A percentile compares a stretch with the other conserved stretches of the same genome.
Conservation (phyloP, 2,888 invertebrate species). For the Orgyia antiqua region DNA sequence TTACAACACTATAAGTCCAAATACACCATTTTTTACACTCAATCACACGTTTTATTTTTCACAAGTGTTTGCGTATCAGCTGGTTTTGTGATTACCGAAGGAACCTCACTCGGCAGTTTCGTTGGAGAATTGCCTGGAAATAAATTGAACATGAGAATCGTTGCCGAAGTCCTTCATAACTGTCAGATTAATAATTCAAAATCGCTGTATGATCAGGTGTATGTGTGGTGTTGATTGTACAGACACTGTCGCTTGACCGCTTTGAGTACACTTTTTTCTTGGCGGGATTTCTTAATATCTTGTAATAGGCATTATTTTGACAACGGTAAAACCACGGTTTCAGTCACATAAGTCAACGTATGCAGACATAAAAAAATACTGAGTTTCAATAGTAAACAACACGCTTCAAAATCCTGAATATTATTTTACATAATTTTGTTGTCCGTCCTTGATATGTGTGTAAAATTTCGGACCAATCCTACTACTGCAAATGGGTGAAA, state of each 20-base stretch:
- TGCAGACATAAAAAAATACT: too few species aligned
- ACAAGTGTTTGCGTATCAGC: conserved; percentile 38
- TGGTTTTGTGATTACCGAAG: conserved; percentile 37
- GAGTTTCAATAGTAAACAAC: too few species aligned
- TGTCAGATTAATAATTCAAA: too few species aligned
- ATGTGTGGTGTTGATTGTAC: neutral
- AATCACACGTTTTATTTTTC: conserved; percentile 38
- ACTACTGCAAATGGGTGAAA: too few species aligned
- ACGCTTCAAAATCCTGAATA: too few species aligned
- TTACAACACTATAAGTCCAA: neutral
- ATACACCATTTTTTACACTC: conserved; percentile 17
- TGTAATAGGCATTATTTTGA: too few species aligned
- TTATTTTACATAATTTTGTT: too few species aligned
- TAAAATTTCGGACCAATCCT: too few species aligned
- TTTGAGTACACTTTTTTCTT: neutral
- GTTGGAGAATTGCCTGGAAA: conserved; percentile 40
- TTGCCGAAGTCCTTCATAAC: neutral
- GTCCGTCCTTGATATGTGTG: too few species aligned
- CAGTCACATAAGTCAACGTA: too few species aligned
- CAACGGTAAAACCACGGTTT: too few species aligned
- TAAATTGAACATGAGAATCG: neutral
- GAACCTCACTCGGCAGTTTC: conserved; percentile 38
- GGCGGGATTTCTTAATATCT: too few species aligned
- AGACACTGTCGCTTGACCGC: neutral
- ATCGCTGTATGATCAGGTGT: neutral